Base-by-base conservation (phyloP, 2,888 invertebrate genomes). In the Stramonita haemastoma region DNA sequence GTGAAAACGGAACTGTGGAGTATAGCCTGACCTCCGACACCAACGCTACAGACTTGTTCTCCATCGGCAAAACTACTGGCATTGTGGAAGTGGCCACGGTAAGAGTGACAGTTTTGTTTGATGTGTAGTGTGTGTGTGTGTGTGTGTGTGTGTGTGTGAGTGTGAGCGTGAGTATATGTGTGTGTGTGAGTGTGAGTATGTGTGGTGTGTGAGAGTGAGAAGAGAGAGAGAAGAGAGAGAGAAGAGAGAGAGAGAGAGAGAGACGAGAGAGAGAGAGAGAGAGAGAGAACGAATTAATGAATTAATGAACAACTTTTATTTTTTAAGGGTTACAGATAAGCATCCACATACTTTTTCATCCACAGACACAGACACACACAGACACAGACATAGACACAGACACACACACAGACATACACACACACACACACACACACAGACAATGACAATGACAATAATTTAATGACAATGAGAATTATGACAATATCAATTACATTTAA, bases 31-130 rank as follows among this genome's bases (percentile, higher is more conserved):
- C 92, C 34, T 89, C 90, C 13, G 91, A 92, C 77, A 91, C 91
- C n/a, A 92, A 92, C 90, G 92, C 92, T 15, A 89, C 87, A 34
- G 87, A 98, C 95, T 98, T 99, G 96, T 99, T 99, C 95, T 97
- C 98, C 0, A 98, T 99, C 79, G 98, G 98, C 93, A 97, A 98
- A 0, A 97, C 98, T 92, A 97, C 97, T 0, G 99, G 99, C 0
- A 97, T 97, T 0, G 97, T 99, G 85, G 97, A 97, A 13, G 85
- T 84, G 0, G 97, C 99, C 6, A 86, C 89, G 77, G 87, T 97
- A 85, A 66, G 8, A 29, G 1, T 46, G 46, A 46, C 46, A 8
- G 19, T 60, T 66, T 66, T 22, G 17, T 66, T 66, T 66, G 66
- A 2, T 17, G 15, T 84, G 13, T 32, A 8, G 32, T 36, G 26